Base-by-base conservation (phyloP, 2,888 invertebrate genomes). In the Pardosa pseudoannulata region DNA sequence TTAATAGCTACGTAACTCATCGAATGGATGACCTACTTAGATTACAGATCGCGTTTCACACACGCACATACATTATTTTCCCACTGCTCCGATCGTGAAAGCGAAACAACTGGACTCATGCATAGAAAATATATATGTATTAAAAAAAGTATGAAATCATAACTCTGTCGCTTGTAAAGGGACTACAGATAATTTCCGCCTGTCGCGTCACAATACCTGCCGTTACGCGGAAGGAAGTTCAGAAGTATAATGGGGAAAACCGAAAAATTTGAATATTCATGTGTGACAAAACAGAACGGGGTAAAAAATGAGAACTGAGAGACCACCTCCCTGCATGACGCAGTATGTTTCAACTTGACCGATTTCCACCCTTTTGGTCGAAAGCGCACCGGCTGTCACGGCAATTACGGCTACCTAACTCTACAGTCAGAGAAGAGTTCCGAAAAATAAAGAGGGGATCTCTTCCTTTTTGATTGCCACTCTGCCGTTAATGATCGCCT, bases 401-500 rank as follows among this genome's bases (percentile, higher is more conserved):
- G 70, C 81, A 81, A 81, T 81, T 75, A 81, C 74, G 41, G 3
- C 5, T 23, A 56, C 56, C 56, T 6, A 56, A 7, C 19, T 50
- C 32, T 31, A 36, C 32, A 19, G 0, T 13, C 41, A 81, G 80
- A 73, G 73, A 80, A 80, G 67, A 80, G 73, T 46, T 67, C 78
- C 11, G 64, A 56, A 80, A 80, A 79, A 79, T 72, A 72, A 16
- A 7, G 7, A 32, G 76, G 29, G 50, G 31, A 5, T 28, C 23
- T 71, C 71, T 62, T 41, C 70, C 32, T 79, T 64, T 78, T 71
- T 79, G 72, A 72, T 71, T 41, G 23, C 71, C 70, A 56, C 56
- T 81, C 81, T 64, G 19, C 68, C 74, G 74, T 79, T 81, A 81
- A 75, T 68, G 81, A 81, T 81, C 50, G 71, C 64, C 64, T 31